These are phyloP conservation scores for Sarcophaga variegata DNA, from an alignment of 2,888 invertebrate genomes.

Conservation along the genomic window DNA sequence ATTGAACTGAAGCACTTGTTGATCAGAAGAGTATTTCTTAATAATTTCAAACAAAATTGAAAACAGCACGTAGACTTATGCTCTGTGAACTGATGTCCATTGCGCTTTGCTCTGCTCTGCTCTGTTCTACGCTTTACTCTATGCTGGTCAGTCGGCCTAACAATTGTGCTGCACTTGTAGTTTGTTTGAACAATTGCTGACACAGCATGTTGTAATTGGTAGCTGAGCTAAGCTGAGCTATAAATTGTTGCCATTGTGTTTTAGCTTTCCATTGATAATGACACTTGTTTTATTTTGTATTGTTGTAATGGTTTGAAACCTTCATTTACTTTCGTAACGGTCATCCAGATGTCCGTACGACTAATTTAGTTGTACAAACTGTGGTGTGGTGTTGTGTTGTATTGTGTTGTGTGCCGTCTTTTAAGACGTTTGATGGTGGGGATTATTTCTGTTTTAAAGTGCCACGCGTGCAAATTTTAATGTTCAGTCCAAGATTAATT, in stretches of 20 bases:
- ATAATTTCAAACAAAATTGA: neutral
- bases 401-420: neutral
- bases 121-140: neutral
- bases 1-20: neutral
- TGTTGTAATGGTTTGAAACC: slow-evolving; percentile 14
- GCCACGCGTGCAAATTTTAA: slow-evolving; percentile 47
- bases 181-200: neutral
- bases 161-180: neutral
- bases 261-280: slow-evolving; percentile 38
- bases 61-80: neutral
- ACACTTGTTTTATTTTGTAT: slow-evolving; percentile 39
- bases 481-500: slow-evolving; percentile 49
- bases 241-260: neutral
- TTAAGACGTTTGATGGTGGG: neutral
- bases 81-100: neutral
- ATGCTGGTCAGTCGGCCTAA: neutral
- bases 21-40: neutral
- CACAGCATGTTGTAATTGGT: neutral
- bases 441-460: neutral
- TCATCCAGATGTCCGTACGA: slow-evolving; percentile 53
- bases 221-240: neutral
- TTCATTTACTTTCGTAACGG: slow-evolving; percentile 42
- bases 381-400: neutral
- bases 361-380: slow-evolving; percentile 37
- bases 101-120: neutral